phyloP scores from a whole-genome alignment of 2,113 vertebrate genomes.

The Cebus imitator region DNA sequence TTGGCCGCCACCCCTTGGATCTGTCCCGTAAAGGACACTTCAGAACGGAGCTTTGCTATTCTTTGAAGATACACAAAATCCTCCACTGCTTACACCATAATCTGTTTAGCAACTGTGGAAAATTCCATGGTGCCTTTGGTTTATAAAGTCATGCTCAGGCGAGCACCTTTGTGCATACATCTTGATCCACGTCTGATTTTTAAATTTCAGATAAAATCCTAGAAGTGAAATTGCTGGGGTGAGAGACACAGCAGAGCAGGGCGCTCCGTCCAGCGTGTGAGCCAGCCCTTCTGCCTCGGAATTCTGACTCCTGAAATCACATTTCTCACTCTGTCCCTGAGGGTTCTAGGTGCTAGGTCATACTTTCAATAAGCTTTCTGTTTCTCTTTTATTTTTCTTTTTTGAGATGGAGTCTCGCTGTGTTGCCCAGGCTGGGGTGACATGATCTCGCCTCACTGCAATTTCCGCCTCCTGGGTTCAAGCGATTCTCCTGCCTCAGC shows the following conservation, averaged over 20 bases:
- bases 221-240: not conserved
- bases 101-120: not conserved
- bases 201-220: not conserved
- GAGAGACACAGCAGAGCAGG: no score
- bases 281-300: not conserved
- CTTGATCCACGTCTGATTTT: not conserved
- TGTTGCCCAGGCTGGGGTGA: no score
- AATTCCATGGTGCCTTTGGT: fast-evolving
- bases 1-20: not conserved
- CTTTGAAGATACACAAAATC: not conserved
- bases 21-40: no score
- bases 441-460: no score
- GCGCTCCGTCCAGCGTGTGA: no score
- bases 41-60: fast-evolving
- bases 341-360: not conserved
- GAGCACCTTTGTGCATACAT: not conserved
- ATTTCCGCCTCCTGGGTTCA: no score
- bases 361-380: not conserved
- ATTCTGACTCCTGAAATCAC: not conserved
- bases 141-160: not conserved
- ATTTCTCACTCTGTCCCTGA: not conserved
- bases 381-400: no score
- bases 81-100: fast-evolving
- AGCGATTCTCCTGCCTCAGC: no score
- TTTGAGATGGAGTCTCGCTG: no score